Percentiles rank a stretch among this genome's conserved stretches.
Conservation (phyloP, 2,797 vertebrate genomes). For the Gorsachius magnificus region DNA sequence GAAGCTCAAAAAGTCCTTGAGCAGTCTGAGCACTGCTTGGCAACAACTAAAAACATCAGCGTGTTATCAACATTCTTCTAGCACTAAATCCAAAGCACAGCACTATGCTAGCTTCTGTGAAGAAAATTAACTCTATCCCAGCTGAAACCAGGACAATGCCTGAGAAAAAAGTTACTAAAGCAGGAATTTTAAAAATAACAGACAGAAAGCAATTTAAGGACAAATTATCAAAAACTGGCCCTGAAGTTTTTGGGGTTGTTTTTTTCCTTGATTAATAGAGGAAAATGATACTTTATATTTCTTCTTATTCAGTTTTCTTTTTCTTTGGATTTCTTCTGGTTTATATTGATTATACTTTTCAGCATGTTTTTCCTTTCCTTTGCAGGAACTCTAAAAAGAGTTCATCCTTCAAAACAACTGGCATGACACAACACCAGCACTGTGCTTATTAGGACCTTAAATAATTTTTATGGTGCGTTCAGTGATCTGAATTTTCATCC, state of each 20-base stretch:
- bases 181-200: neutral
- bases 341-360: neutral
- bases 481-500: conserved; percentile 59
- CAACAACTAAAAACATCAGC: no score
- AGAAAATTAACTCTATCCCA: no score
- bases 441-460: conserved; percentile 18
- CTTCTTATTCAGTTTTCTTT: neutral
- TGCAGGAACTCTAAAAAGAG: neutral
- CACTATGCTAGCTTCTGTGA: no score
- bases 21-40: no score
- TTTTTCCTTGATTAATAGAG: neutral
- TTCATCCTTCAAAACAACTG: neutral
- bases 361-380: neutral
- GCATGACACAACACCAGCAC: neutral
- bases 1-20: no score
- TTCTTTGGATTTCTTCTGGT: neutral
- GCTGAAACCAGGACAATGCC: no score
- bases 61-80: no score
- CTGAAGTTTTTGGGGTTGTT: neutral
- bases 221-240: neutral
- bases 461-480: conserved; percentile 7
- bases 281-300: neutral
- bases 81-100: no score
- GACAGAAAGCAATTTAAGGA: neutral
- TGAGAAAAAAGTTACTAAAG: neutral